phyloP scores from a whole-genome alignment of 2,113 vertebrate genomes.

The Saimiri boliviensis region DNA sequence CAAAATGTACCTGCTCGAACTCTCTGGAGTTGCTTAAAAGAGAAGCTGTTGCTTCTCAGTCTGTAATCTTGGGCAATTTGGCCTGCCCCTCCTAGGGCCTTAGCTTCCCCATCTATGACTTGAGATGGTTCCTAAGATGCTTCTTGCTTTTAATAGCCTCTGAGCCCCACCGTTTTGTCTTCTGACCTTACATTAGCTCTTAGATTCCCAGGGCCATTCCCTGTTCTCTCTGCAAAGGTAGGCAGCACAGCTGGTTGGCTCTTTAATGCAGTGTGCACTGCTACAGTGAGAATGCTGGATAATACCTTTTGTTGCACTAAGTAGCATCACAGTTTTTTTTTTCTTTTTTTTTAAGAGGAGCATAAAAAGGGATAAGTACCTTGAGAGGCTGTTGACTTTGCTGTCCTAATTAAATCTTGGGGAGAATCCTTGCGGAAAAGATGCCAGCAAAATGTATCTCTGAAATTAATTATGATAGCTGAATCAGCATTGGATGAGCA shows the following conservation, averaged over 20 bases:
- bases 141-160: neutral
- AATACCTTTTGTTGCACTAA: neutral
- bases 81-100: neutral
- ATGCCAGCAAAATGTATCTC: neutral
- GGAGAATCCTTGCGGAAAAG: conserved; percentile 42
- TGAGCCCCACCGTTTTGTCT: neutral
- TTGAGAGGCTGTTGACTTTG: neutral
- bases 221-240: neutral
- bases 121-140: neutral
- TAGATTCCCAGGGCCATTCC: neutral
- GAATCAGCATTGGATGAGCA: neutral
- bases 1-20: neutral
- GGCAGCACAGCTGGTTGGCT: neutral
- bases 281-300: neutral
- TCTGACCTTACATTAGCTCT: neutral
- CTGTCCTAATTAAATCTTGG: conserved; percentile 50
- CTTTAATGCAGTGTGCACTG: rapidly evolving
- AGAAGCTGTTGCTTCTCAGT: neutral
- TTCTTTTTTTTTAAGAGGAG: neutral
- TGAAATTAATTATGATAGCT: conserved; percentile 22
- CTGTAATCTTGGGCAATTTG: neutral
- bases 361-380: neutral
- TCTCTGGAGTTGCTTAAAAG: neutral
- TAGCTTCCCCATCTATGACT: neutral
- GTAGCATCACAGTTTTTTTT: neutral